Base-by-base conservation (phyloP, 2,888 invertebrate genomes). In the Ferdinandea cuprea region DNA sequence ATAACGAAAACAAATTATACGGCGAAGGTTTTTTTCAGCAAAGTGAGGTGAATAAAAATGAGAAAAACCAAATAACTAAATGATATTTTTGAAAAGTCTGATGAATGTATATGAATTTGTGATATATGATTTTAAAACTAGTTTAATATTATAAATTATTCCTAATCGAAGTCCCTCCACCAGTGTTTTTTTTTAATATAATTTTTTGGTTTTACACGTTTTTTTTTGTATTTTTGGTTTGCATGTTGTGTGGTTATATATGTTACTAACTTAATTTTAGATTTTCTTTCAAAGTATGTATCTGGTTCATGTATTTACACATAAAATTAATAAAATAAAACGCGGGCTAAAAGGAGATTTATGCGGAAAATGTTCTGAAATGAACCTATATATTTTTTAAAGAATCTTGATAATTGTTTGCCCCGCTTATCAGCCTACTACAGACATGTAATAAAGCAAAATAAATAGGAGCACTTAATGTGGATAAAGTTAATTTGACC, bases 131-230 rank as follows among this genome's bases (percentile, higher is more conserved):
- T 30, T 13, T 40, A 30, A n/a, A 21, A 25, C 5, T 50, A 42
- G 17, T 8, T 7, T 42, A 61, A 65, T 56, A 58, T 65, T 30
- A 37, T 15, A 25, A 25, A 17, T 40, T 17, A 25, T 11, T 40
- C 15, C 4, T 44, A 42, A 8, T 52, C 17, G n/a, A 32, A 52
- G 30, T 76, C 46, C 68, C 68, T 68, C 28, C 76, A 76, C 68
- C 76, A 44, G 28, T 25, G 32, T 8, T 15, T 28, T 66, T 52
- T 52, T 42, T 65, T 65, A 13, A 40, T 7, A 40, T 13, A 15
- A n/a, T 21, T 40, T 59, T 74, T 2, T 37, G 5, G 7, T 37
- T 61, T 30, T 63, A 54, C 4, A 7, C 15, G 30, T 58, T 58
- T 58, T 56, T 65, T 44, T 66, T 44, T 0, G 8, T n/a, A 21